Evolutionary conservation across 2,113 vertebrate species (phyloP).

Genomic region (Indicator indicator): DNA sequence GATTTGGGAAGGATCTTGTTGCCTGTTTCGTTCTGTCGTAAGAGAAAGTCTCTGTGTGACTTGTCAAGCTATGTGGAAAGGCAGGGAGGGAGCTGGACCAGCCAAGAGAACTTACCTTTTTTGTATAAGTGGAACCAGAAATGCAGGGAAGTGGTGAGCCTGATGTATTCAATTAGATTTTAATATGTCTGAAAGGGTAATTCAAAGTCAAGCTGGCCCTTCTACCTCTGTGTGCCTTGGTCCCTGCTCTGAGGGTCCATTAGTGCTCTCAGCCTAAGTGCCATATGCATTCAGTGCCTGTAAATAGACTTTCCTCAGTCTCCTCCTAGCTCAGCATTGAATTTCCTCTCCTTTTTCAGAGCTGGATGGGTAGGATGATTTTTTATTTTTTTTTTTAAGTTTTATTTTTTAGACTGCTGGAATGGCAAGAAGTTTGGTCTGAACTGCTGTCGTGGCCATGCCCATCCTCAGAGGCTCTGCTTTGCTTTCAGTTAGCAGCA

Average conservation of each 20-base stretch:
- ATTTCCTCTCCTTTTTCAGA: neutral
- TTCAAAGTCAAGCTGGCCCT: neutral
- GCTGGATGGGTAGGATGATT: neutral
- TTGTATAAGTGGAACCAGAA: neutral
- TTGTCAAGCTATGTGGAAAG: neutral
- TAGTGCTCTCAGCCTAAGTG: neutral
- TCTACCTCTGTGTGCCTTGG: neutral
- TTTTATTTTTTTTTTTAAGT: too few species aligned
- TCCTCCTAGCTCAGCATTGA: neutral
- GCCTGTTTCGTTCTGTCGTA: neutral
- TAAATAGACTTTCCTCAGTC: neutral
- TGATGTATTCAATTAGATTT: neutral
- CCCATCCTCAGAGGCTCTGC: neutral
- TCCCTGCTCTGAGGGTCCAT: neutral
- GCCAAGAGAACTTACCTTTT: neutral
- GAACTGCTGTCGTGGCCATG: neutral
- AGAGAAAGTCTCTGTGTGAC: neutral
- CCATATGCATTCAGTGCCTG: neutral
- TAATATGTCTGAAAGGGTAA: neutral
- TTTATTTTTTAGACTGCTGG: neutral
- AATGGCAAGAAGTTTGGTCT: neutral
- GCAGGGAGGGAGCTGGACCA: neutral
- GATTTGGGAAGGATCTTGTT: neutral
- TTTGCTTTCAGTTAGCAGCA: neutral
- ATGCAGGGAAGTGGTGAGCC: neutral